These are phyloP conservation scores for Papilio protenor DNA, from an alignment of 2,888 invertebrate genomes.

Conservation along the genomic window DNA sequence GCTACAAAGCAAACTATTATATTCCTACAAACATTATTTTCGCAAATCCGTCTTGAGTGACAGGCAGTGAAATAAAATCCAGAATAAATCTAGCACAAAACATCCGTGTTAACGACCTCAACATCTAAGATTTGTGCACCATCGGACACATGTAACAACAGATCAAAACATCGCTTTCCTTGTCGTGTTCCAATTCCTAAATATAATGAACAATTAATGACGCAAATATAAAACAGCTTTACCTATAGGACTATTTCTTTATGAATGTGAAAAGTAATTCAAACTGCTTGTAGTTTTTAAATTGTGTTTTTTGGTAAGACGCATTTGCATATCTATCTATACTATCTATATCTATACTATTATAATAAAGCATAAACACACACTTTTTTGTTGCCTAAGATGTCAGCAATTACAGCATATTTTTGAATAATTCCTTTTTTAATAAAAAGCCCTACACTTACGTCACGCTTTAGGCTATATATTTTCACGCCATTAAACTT, in stretches of 20 bases:
- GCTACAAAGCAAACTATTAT: neutral
- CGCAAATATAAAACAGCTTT: neutral
- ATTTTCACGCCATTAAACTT: too few species aligned
- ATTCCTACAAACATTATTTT: neutral
- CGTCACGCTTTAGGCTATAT: too few species aligned
- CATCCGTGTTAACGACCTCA: constrained; percentile 19
- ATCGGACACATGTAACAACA: constrained; percentile 5
- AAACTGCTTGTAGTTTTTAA: too few species aligned
- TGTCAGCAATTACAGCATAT: too few species aligned
- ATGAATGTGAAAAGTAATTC: neutral
- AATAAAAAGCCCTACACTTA: too few species aligned
- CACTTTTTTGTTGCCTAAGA: too few species aligned
- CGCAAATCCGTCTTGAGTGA: neutral
- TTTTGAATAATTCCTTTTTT: too few species aligned
- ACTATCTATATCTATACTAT: too few species aligned
- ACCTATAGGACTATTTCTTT: neutral
- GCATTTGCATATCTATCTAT: too few species aligned
- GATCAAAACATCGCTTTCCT: constrained; percentile 1
- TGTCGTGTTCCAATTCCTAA: neutral
- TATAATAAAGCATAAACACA: too few species aligned
- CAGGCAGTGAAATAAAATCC: constrained; percentile 6
- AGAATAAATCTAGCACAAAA: constrained; percentile 2
- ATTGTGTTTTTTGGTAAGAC: neutral
- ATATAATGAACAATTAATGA: constrained; percentile 3
- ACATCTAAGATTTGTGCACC: neutral